Evolutionary conservation across 2,113 vertebrate genomes (phyloP), one percentile per base, ranked within the genome.

Genomic region (Pollimyrus isidori): DNA sequence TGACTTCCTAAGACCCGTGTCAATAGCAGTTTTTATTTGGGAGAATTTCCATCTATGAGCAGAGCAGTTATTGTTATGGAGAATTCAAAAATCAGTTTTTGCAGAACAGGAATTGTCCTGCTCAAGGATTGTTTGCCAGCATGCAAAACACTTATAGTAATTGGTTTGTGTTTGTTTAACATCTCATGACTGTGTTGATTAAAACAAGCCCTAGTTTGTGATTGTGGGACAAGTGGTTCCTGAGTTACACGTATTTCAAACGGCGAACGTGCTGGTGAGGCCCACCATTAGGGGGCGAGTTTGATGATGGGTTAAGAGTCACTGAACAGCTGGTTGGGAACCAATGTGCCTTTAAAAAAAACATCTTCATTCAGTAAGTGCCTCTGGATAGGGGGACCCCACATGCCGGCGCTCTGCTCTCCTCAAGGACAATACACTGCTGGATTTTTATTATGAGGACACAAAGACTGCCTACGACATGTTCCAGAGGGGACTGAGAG

Each of bases 391-490:
- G 96, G 95, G 95, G 90, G 94, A 95, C 46, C 91, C 93, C 21
- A 93, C 92, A 90, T 96, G 96, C 90, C 92, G 95, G 53, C 92
- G 95, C 1, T 96, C 95, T 0, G 95, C 95, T 87, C 93, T 96
- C 2, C 94, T 96, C 0, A 92, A 93, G 88, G 94, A 95, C 19
- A 95, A 96, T 46, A 84, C 92, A 1, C 94, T 96, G 89, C 89
- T 96, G 89, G 95, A 96, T n/a, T 96, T 95, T 80, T 96, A 96
- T 93, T 95, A 94, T 15, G 94, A 96, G 0, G 94, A 96, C 92
- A 95, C 94, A 30, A 95, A 90, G 94, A 96, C 96, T 0, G 94
- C 76, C 13, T 96, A 95, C 0, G 95, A 95, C 90, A 95, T 96
- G 95, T 96, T 96, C 92, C 95, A 94, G 92, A 94, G 95, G 92